Base-by-base conservation (phyloP, 2,797 vertebrate genomes). In the Myoxocephalus aenaeus region DNA sequence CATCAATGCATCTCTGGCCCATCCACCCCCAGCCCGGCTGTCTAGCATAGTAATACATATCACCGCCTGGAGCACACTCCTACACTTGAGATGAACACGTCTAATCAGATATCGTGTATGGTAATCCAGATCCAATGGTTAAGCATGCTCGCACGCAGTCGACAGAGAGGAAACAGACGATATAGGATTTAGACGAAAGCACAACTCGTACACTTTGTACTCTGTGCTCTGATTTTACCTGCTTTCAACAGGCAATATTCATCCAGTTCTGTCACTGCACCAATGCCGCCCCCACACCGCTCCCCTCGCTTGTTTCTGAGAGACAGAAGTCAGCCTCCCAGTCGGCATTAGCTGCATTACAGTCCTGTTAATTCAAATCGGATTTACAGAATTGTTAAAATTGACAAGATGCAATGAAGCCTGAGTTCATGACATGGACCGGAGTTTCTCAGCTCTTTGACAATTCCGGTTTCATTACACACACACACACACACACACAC, bases 101-200 rank as follows among this genome's bases (percentile, higher is more conserved):
- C 78, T 86, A 61, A 78, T 84, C 79, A 66, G 70, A 86, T 77
- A 86, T 85, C 65, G 70, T 58, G 64, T 82, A 81, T 85, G 79
- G 66, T 79, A 82, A 90, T 88, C 70, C 80, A 78, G 46, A 85
- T 76, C 73, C 73, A 80, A 57, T 51, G 84, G 80, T 83, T 78
- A 84, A 87, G 79, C 73, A 75, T 79, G 76, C 61, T 86, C 18
- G 25, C 61, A 64, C 73, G 73, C 64, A 81, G 76, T 83, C 66
- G 84, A 63, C 63, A 70, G 66, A 27, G 9, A 74, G 65, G 71
- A 66, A 65, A 65, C 69, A 68, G 61, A 61, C 67, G 70, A 72
- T 73, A 75, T 29, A 73, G 50, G 70, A 73, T 78, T 85, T 65
- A 76, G 81, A 79, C 57, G 78, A 73, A 90, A 65, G 53, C 69